Base-by-base conservation (phyloP, 2,113 vertebrate species). In the Poeciliopsis occidentalis region DNA sequence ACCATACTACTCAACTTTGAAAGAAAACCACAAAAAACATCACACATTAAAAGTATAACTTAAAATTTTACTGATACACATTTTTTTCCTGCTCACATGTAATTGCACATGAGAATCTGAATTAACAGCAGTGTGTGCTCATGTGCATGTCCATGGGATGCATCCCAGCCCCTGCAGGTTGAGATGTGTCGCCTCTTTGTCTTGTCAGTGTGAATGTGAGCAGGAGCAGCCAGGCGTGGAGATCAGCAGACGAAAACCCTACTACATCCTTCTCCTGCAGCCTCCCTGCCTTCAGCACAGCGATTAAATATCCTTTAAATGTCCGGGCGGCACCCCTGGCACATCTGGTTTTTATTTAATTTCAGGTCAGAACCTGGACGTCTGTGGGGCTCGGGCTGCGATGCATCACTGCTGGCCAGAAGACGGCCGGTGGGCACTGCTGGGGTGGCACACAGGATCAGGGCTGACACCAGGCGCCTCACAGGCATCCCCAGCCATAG, bases 191-290 rank as follows among this genome's bases (percentile, higher is more conserved):
- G 90, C 89, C 89, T 92, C 87, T 91, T 92, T 87, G 86, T 93
- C 88, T 91, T 82, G 82, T 94, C 92, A 93, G 85, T 77, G 92
- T 90, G 94, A 94, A 94, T 93, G 86, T 89, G 90, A 93, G 85
- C 76, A 88, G 81, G 88, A 82, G 73, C 89, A 93, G 81, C 88
- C 90, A 93, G 87, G 89, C 92, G 80, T 93, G 84, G 87, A 80
- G 87, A 90, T 91, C 91, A 90, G 76, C 80, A 90, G 75, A 80
- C 79, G 4, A 82, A 69, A 64, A 80, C 71, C 64, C 31, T n/a
- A 60, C 75, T 26, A 63, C 68, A 70, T 79, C 85, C 71, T 29
- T 67, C 73, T 69, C 29, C 39, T 5, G 60, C 61, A 72, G 3
- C 41, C 71, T 39, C 68, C 71, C 69, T 26, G 73, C 80, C 80